Evolutionary conservation across 30 jellyfish, hydroid and myxozoan genomes (phyloP).

Genomic region (Hydractinia echinata): DNA sequence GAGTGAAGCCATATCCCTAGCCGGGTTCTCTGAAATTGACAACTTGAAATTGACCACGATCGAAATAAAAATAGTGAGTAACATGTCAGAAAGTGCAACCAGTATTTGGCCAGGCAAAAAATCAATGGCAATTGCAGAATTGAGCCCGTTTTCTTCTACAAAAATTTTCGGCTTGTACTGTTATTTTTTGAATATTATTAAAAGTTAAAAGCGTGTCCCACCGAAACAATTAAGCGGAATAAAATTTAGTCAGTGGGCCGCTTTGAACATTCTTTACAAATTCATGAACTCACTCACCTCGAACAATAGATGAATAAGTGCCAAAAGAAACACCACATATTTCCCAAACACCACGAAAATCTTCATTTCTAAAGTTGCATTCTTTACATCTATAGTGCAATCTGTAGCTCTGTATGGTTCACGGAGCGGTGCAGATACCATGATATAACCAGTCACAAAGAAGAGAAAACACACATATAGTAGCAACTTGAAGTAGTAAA

Average conservation of each 20-base stretch:
- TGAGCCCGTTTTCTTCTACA: too few species aligned
- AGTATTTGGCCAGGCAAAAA: too few species aligned
- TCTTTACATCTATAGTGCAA: constrained; percentile 44
- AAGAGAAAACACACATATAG: constrained; percentile 54
- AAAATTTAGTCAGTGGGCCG: too few species aligned
- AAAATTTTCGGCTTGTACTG: too few species aligned
- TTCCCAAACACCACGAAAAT: constrained; percentile 60
- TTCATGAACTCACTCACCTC: constrained; percentile 47
- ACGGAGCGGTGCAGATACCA: constrained; percentile 81
- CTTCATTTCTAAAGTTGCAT: constrained; percentile 32
- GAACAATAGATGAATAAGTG: constrained; percentile 60
- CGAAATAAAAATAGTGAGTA: too few species aligned
- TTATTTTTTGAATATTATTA: neutral
- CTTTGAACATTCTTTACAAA: too few species aligned
- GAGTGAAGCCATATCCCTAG: too few species aligned
- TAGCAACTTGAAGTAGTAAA: constrained; percentile 64
- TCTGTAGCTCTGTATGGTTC: constrained; percentile 71
- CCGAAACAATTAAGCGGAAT: too few species aligned
- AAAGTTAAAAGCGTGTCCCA: neutral
- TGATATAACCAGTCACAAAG: constrained; percentile 66
- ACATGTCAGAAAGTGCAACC: too few species aligned
- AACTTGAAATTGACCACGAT: too few species aligned
- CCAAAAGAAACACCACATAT: constrained; percentile 47
- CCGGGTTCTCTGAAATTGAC: too few species aligned
- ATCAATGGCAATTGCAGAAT: too few species aligned